Evolutionary conservation across 1,140 invertebrate species (phyloP), one percentile per base, ranked within the genome.

Genomic region (Orchestia grillus): DNA sequence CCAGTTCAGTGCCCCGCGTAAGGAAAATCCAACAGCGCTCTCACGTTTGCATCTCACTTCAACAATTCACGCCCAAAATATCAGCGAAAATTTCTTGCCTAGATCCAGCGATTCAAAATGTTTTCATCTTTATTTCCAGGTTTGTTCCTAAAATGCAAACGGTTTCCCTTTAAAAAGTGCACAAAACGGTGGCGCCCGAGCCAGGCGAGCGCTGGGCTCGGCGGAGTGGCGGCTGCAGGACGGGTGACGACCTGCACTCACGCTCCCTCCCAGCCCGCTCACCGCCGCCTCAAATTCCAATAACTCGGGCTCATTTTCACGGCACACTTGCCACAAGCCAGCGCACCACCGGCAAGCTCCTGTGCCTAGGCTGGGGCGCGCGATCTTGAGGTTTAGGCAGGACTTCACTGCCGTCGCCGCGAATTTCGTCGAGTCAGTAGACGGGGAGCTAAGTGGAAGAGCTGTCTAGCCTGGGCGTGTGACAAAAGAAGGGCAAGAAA

Each of bases 61-160:
- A 91, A 42, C 41, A 91, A 91, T 91, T 91, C 88, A 91, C 88
- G 88, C 88, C 47, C 88, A 44, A 91, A 91, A 94, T 45, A 94
- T 94, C 92, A 94, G 36, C 92, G 44, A 94, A 94, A 94, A 94
- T 40, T 94, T 45, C 92, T 16, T 44, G 43, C 19, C 92, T 45
- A 94, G 92, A 94, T 94, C 44, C 92, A 44, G 41, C 92, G 92
- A 45, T 94, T 94, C 92, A 44, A 94, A 94, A 94, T 94, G 44
- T 94, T 94, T 94, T 94, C 41, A 45, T 44, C 44, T 94, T 45
- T 94, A 44, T 94, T 94, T 94, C 92, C 92, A 94, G 6, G 92
- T 94, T 94, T 94, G 92, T 94, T 94, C 92, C 92, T 94, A 45
- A 94, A 94, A 94, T 94, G 19, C 92, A 94, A 94, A 94, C 92